Conservation (phyloP, 2,113 vertebrate genomes). For the Notechis scutatus region DNA sequence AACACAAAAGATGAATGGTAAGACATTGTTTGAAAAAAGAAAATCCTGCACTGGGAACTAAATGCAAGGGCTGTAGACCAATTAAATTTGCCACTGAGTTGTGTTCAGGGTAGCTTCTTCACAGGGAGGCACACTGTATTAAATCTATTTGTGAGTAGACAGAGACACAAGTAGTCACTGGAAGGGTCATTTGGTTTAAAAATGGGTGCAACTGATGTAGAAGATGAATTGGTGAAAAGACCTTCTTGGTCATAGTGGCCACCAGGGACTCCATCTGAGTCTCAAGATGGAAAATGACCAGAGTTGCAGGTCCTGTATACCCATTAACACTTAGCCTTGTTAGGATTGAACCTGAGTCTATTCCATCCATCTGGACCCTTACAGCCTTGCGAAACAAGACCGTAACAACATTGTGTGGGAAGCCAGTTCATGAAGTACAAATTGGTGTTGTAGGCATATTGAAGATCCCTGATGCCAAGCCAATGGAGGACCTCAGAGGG, state of each 20-base stretch:
- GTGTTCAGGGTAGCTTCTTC: background rate
- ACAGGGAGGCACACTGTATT: background rate
- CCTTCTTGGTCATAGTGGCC: background rate
- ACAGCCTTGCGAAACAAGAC: background rate
- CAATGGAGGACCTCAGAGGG: background rate
- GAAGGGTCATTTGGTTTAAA: background rate
- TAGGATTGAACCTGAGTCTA: background rate
- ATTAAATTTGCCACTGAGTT: background rate
- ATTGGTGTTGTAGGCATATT: background rate
- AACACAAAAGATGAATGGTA: conserved; percentile 16
- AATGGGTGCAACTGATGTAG: background rate
- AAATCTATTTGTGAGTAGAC: background rate
- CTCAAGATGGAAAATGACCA: background rate
- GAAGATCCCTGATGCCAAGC: background rate
- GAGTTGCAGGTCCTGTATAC: background rate
- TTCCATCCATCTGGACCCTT: background rate
- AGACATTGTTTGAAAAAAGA: background rate
- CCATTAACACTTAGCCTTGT: background rate
- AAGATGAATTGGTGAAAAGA: background rate
- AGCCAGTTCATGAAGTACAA: background rate
- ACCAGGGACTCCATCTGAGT: background rate
- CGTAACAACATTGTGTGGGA: background rate
- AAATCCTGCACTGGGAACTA: background rate
- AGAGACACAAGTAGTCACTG: background rate
- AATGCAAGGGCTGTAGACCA: background rate